These are phyloP conservation scores for Epinotia nisella DNA, from an alignment of 2,888 invertebrate species.

Conservation along the genomic window DNA sequence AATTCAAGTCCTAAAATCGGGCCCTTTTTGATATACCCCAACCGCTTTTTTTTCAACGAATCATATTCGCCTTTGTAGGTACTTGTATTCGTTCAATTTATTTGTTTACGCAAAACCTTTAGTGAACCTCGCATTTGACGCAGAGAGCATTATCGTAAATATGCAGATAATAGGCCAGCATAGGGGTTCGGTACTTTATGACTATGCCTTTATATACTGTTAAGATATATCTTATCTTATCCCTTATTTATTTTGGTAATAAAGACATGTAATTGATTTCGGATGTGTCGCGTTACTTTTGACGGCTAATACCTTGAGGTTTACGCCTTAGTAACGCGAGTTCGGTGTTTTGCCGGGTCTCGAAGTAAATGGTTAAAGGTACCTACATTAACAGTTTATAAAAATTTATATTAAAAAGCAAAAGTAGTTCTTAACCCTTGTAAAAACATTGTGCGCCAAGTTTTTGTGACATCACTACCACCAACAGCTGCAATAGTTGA, in stretches of 20 bases:
- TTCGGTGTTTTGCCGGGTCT: no score
- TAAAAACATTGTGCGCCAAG: no score
- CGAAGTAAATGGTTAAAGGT: no score
- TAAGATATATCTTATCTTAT: conserved; percentile 34
- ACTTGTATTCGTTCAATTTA: conserved; percentile 30
- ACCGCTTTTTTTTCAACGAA: no score
- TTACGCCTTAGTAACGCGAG: neutral
- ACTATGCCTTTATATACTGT: conserved; percentile 29
- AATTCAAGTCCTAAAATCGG: no score
- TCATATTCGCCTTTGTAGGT: neutral
- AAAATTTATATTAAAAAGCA: no score
- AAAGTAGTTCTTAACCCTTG: no score
- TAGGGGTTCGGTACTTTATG: conserved; percentile 34
- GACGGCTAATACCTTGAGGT: neutral
- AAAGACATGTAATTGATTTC: conserved; percentile 18
- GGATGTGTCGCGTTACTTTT: neutral
- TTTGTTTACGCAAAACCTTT: conserved; percentile 34
- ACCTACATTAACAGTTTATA: no score
- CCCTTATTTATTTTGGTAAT: conserved; percentile 28
- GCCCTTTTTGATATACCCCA: no score
- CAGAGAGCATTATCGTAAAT: conserved; percentile 40
- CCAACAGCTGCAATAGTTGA: no score
- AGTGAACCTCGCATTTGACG: conserved; percentile 24
- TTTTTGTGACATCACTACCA: no score
- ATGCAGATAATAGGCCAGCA: conserved; percentile 40